phyloP scores from a whole-genome alignment of 2,888 invertebrate genomes.

The Zootermopsis nevadensis region DNA sequence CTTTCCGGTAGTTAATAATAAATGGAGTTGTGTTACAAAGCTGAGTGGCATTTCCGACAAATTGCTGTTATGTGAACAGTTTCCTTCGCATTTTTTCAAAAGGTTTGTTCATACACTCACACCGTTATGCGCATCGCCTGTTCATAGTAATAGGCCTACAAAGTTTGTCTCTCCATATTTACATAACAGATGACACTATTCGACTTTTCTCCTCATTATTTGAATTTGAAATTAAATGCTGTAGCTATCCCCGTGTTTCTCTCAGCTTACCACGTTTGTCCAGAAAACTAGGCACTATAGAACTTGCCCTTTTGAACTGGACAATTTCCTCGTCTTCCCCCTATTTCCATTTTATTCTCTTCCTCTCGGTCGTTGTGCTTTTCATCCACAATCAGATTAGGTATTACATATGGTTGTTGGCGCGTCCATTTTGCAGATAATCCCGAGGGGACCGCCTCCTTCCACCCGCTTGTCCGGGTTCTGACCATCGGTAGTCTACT shows the following conservation, averaged over 20 bases:
- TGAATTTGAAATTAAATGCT: slow-evolving; percentile 14
- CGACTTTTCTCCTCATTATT: background rate
- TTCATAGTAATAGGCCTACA: no score
- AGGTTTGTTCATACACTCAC: no score
- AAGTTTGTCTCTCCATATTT: no score
- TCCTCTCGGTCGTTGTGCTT: background rate
- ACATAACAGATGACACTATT: no score
- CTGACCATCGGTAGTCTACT: slow-evolving; percentile 28
- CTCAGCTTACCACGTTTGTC: background rate
- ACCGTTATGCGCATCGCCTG: no score
- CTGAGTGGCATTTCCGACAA: no score
- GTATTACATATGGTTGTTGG: slow-evolving; percentile 41
- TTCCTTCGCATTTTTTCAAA: no score
- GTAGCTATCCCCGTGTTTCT: background rate
- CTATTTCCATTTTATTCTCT: background rate
- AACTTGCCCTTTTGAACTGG: slow-evolving; percentile 14
- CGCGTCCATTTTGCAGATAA: slow-evolving; percentile 39
- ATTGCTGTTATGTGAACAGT: no score
- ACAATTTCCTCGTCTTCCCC: slow-evolving; percentile 32
- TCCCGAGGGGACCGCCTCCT: background rate
- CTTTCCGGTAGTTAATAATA: no score
- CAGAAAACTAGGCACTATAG: background rate
- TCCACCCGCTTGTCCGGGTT: background rate
- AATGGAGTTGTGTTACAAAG: no score
- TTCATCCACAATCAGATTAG: slow-evolving; percentile 41